Base-by-base conservation (phyloP, 1,140 invertebrate species). In the Telenomus remus region DNA sequence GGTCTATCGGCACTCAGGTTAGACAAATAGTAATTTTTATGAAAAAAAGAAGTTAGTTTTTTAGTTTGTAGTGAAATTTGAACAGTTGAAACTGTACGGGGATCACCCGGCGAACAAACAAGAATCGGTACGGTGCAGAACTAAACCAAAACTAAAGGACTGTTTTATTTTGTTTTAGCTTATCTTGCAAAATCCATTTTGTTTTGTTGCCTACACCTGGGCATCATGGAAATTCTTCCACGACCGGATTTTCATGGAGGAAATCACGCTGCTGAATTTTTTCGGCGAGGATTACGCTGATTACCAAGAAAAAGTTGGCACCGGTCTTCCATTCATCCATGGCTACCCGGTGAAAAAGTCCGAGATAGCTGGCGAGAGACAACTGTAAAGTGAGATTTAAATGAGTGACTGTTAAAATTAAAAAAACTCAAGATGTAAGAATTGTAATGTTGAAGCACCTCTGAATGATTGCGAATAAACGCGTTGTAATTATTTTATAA, bases 1-100 rank as follows among this genome's bases (percentile, higher is more conserved):
- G 98, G 98, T 96, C 96, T 7, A 91, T 99, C 69, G 98, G 97
- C 10, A 99, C 98, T 27, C 98, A 99, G 92, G 93, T 97, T 19
- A 3, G 8, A n/a, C 16, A 86, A 77, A 64, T 2, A 4, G 37
- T 4, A 4, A 27, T 27, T 27, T 27, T 27, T 27, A 27, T 27
- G 19, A 3, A 27, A 27, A 27, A 6, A 3, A 27, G 19, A 6
- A 27, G 6, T 27, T 27, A 27, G 2, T 27, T 27, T 27, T n/a
- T n/a, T n/a, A n/a, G n/a, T n/a, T n/a, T n/a, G n/a, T n/a, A n/a
- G n/a, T n/a, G n/a, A n/a, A n/a, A n/a, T n/a, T n/a, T n/a, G n/a
- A n/a, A n/a, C n/a, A n/a, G n/a, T n/a, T n/a, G n/a, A n/a, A n/a
- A n/a, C n/a, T n/a, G n/a, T n/a, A n/a, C n/a, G n/a, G n/a, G n/a